Evolutionary conservation across 2,888 invertebrate species (phyloP), one percentile per base, ranked within the genome.

Genomic region (Cheilosia pagana): DNA sequence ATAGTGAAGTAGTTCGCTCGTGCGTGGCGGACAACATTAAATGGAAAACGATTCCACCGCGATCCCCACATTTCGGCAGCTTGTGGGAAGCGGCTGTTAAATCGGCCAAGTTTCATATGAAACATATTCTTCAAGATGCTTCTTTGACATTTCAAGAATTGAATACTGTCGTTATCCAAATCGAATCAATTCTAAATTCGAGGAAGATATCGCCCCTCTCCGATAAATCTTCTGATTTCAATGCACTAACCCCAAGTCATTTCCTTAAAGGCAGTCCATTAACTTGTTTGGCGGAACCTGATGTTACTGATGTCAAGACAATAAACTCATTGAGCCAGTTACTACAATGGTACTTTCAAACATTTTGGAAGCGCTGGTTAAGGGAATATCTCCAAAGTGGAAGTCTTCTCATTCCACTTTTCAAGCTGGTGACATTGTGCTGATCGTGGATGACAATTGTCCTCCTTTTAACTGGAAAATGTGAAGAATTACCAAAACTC

Each of bases 31-130:
- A 43, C 43, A 43, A n/a, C 14, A 43, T 83, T 28, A 14, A 8
- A 4, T 81, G 75, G 77, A 74, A 71, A 19, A 48, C 55, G 48
- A 81, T 77, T 63, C 77, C 83, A 1, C 70, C 83, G 3, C 75
- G 50, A 28, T 55, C 71, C 2, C 81, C 81, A 12, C 67, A 81
- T 39, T 81, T 81, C 2, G 25, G 81, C 5, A 74, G 78, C 19
- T 16, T 72, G 8, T 72, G 76, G 71, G 76, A 82, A 21, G 65
- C 76, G 3, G 70, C 39, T 1, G 76, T 23, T 23, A 23, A 23
- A 23, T 23, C 23, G 23, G 23, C 23, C 23, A 23, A 23, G 23
- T 23, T 23, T 23, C 23, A 23, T 4, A 23, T 23, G 23, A 23
- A 23, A 23, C 23, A 4, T 0, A 23, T 23, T 23, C 23, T 23